Conservation (phyloP, 2,113 vertebrate genomes). For the Triplophysa siluroides region DNA sequence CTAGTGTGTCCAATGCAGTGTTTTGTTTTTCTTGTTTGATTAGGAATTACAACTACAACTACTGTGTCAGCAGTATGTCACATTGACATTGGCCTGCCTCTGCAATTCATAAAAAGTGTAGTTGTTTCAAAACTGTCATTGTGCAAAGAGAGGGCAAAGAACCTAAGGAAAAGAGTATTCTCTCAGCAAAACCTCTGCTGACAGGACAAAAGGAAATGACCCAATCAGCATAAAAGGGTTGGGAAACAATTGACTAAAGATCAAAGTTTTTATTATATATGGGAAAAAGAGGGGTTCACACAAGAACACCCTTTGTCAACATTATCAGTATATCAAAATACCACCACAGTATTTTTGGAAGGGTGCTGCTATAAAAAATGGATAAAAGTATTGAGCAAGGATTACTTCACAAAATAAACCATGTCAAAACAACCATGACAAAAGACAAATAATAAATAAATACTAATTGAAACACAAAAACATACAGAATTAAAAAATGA, state of each 20-base stretch:
- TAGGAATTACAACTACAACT: too few relatives aligned
- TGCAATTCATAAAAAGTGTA: slow-evolving; percentile 13
- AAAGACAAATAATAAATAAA: background rate
- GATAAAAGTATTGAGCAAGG: background rate
- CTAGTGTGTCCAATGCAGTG: too few relatives aligned
- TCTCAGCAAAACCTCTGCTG: background rate
- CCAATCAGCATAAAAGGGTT: background rate
- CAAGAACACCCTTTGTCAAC: background rate
- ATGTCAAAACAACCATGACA: background rate
- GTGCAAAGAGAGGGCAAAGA: slow-evolving; percentile 36
- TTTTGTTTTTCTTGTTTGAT: too few relatives aligned
- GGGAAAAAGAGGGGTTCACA: background rate
- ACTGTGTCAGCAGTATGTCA: slow-evolving; percentile 55
- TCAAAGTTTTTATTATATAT: background rate
- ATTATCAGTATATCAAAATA: background rate
- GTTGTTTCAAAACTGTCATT: background rate
- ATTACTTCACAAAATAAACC: background rate
- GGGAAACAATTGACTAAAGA: background rate
- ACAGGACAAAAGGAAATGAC: background rate
- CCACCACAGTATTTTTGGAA: background rate
- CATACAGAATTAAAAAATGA: too few relatives aligned
- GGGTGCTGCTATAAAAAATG: background rate
- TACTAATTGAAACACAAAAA: background rate
- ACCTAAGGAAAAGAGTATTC: background rate
- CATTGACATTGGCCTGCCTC: background rate